Conservation (phyloP, 1,140 invertebrate species). For the Diabrotica virgifera region DNA sequence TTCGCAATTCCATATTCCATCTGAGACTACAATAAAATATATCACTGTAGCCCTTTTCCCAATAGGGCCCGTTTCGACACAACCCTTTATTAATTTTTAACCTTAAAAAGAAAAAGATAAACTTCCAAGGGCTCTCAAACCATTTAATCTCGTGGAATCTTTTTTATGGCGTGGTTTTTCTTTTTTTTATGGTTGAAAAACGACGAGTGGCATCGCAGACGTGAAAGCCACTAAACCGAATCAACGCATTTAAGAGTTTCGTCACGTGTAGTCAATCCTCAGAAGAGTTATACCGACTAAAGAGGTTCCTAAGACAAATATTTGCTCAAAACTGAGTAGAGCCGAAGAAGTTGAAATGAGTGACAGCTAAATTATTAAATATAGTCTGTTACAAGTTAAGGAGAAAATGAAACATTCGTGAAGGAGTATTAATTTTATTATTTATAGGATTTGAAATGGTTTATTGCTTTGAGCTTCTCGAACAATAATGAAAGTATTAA, state of each 20-base stretch:
- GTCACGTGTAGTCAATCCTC: not conserved
- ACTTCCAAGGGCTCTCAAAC: not conserved
- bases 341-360: too few species aligned
- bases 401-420: too few species aligned
- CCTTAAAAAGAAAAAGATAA: slow-evolving; percentile 3
- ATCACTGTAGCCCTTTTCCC: not conserved
- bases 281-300: not conserved
- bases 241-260: slow-evolving; percentile 2
- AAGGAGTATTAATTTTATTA: too few species aligned
- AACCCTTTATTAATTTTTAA: slow-evolving; percentile 3
- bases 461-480: too few species aligned
- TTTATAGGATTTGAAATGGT: too few species aligned
- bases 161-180: not conserved
- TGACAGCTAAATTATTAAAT: too few species aligned
- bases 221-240: not conserved
- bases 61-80: not conserved
- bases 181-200: slow-evolving; percentile 1
- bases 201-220: not conserved
- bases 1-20: not conserved
- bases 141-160: slow-evolving; percentile 2
- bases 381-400: too few species aligned
- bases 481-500: too few species aligned
- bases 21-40: not conserved
- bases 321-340: not conserved
- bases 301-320: slow-evolving; percentile 1